phyloP scores from a whole-genome alignment of 2,113 vertebrate species.

The Chloroceryle aenea region DNA sequence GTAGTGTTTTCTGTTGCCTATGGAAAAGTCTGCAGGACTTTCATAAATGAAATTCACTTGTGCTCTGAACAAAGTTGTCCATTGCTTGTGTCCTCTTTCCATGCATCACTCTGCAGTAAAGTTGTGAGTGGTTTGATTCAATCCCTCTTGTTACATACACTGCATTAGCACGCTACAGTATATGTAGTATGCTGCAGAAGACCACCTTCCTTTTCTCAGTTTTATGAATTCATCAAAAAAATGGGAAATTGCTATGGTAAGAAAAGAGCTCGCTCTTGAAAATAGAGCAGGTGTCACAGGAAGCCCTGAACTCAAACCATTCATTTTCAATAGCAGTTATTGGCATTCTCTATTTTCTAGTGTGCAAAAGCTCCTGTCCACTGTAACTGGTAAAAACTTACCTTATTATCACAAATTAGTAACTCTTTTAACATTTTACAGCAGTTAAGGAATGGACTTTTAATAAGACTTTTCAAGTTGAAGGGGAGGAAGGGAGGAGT shows the following conservation, averaged over 20 bases:
- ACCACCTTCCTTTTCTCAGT: not conserved
- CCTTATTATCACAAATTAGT: not conserved
- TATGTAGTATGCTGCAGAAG: not conserved
- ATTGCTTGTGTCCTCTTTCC: not conserved
- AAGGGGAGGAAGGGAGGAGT: not conserved
- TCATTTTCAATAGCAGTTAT: not conserved
- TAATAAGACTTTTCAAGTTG: not conserved
- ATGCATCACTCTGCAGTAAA: not conserved
- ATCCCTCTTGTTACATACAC: not conserved
- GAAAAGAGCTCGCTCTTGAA: not conserved
- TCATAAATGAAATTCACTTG: not conserved
- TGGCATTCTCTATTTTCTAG: not conserved
- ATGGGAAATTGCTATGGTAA: not conserved
- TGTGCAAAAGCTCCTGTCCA: not conserved
- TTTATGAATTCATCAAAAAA: not conserved
- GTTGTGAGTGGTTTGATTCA: not conserved
- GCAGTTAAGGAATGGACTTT: not conserved
- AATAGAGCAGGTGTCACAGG: not conserved
- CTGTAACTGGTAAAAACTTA: not conserved
- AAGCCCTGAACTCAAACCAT: not conserved
- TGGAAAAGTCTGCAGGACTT: not conserved
- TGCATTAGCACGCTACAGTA: not conserved
- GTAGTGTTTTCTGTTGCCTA: not conserved
- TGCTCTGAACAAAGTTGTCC: not conserved
- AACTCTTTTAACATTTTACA: not conserved